These are phyloP conservation scores for Hypercompe scribonia DNA, from an alignment of 2,888 invertebrate species.

Conservation along the genomic window DNA sequence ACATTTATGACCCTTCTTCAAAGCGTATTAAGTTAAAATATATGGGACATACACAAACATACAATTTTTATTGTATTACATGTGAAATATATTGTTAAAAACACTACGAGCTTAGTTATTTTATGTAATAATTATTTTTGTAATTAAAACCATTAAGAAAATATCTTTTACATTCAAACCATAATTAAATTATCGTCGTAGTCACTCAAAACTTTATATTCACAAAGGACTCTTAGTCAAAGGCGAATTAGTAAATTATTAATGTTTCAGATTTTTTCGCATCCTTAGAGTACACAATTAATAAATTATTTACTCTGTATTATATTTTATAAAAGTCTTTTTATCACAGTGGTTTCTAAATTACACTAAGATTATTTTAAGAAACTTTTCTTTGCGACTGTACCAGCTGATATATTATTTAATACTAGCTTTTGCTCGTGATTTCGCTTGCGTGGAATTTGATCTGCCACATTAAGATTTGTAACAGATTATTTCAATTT, in stretches of 20 bases:
- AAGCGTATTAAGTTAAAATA: too few relatives aligned
- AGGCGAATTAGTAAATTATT: neutral
- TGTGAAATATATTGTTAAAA: too few relatives aligned
- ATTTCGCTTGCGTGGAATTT: too few relatives aligned
- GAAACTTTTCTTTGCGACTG: neutral
- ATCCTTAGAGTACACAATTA: neutral
- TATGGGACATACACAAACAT: too few relatives aligned
- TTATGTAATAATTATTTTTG: neutral
- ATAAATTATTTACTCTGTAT: neutral
- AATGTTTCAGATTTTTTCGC: neutral
- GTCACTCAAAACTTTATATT: neutral
- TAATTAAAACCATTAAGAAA: neutral
- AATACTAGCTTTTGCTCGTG: too few relatives aligned
- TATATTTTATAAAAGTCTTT: neutral
- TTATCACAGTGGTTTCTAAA: neutral
- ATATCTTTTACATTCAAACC: neutral
- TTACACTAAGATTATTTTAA: neutral
- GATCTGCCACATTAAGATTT: too few relatives aligned
- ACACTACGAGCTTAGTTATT: neutral
- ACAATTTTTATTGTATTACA: too few relatives aligned
- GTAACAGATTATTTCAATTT: too few relatives aligned
- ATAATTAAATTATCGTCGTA: neutral
- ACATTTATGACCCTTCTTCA: too few relatives aligned
- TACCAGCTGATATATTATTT: neutral
- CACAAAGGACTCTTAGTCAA: neutral